Percentiles rank a stretch among this genome's conserved stretches.
Evolutionary conservation across 1,140 invertebrate genomes (phyloP).

Genomic region (Episyrphus balteatus): DNA sequence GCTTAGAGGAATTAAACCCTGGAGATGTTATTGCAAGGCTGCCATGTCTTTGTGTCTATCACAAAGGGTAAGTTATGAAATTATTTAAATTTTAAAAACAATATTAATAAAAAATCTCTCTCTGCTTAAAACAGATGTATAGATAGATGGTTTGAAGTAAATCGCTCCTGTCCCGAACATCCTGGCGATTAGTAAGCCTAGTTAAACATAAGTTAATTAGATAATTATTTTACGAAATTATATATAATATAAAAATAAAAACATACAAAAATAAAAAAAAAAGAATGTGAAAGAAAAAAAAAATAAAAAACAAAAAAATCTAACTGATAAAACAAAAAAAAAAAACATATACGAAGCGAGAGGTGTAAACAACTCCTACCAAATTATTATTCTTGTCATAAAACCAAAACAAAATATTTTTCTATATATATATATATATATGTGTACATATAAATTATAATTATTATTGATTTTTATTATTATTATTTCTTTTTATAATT

Average conservation of each 20-base stretch:
- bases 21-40: conserved; percentile 94
- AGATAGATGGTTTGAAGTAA: conserved; percentile 95
- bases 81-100: not conserved
- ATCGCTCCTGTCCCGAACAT: conserved; percentile 93
- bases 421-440: too few species aligned
- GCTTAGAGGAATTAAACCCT: conserved; percentile 88
- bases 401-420: too few species aligned
- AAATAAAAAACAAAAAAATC: conserved; percentile 5
- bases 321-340: too few species aligned
- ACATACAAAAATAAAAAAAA: not conserved
- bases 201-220: conserved; percentile 24
- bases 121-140: conserved; percentile 64
- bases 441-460: too few species aligned
- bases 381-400: not conserved
- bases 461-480: too few species aligned
- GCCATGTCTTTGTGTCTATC: conserved; percentile 98
- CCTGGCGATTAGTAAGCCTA: conserved; percentile 69
- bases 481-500: too few species aligned
- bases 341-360: not conserved
- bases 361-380: not conserved
- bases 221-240: conserved; percentile 3
- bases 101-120: not conserved
- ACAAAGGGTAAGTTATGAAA: conserved; percentile 70
- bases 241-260: conserved; percentile 5
- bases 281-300: not conserved